Percentiles rank a stretch among this genome's conserved stretches.
Conservation (phyloP, 1,140 invertebrate genomes). For the Rhopalosiphum padi region DNA sequence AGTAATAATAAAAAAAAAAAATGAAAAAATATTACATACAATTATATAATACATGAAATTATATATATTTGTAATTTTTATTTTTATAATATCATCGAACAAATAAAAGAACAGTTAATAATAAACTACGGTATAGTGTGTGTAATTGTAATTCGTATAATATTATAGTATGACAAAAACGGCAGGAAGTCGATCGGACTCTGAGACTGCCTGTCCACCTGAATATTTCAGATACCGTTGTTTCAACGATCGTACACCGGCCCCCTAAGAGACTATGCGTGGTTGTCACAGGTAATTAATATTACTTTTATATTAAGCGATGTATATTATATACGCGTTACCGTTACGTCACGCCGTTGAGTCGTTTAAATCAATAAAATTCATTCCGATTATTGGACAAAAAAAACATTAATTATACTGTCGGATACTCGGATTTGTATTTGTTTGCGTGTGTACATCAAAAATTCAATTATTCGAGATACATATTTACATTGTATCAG, state of each 20-base stretch:
- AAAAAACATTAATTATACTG: not conserved
- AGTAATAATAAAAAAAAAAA: no score
- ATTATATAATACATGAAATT: no score
- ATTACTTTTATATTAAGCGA: not conserved
- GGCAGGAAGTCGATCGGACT: not conserved
- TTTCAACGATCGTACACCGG: not conserved
- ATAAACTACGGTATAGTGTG: no score
- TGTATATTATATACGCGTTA: not conserved
- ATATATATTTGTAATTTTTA: not conserved
- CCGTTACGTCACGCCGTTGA: not conserved
- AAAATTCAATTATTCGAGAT: constrained; percentile 8
- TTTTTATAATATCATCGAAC: not conserved
- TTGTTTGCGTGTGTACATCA: not conserved
- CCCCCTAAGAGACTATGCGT: not conserved
- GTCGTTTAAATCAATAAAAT: not conserved
- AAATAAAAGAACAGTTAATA: no score
- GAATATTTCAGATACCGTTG: not conserved
- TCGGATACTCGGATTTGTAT: not conserved
- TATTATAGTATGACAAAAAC: not conserved
- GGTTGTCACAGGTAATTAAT: not conserved
- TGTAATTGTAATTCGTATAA: not conserved
- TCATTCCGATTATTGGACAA: not conserved
- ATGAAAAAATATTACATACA: no score
- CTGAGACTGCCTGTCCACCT: not conserved
- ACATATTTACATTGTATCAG: not conserved